These are phyloP conservation scores for Actenoides lindsayi DNA, from an alignment of 2,113 vertebrate genomes.

Conservation along the genomic window DNA sequence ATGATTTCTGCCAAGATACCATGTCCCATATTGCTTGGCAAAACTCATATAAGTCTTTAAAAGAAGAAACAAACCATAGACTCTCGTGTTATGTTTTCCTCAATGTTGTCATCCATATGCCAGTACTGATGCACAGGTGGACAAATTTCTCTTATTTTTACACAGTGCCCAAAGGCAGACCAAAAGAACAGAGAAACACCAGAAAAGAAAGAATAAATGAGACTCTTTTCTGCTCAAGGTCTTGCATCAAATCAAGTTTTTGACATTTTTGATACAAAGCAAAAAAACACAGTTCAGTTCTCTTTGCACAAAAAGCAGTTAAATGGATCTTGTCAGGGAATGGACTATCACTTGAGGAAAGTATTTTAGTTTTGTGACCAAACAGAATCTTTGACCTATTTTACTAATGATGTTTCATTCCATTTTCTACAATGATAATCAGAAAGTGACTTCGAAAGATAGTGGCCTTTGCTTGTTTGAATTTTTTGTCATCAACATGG, in stretches of 20 bases:
- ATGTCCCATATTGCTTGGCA: background rate
- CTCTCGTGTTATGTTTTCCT: background rate
- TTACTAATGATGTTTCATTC: background rate
- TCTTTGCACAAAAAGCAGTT: background rate
- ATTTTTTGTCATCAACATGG: background rate
- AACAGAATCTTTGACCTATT: background rate
- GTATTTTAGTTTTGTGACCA: background rate
- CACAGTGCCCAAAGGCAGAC: constrained; percentile 5
- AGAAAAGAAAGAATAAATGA: constrained; percentile 30
- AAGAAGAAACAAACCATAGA: background rate
- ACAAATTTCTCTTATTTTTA: constrained; percentile 44
- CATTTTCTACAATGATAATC: background rate
- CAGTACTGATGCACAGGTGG: background rate
- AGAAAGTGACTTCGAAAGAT: background rate
- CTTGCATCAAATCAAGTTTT: constrained; percentile 43
- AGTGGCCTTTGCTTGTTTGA: background rate
- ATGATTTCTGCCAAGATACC: background rate
- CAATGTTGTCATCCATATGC: background rate
- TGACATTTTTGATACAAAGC: background rate
- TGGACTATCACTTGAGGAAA: background rate
- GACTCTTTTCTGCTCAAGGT: constrained; percentile 19
- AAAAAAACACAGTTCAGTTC: background rate
- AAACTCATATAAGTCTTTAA: background rate
- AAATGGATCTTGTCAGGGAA: background rate
- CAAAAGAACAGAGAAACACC: background rate